Conservation (phyloP, 2,797 vertebrate species). For the Limosa lapponica region DNA sequence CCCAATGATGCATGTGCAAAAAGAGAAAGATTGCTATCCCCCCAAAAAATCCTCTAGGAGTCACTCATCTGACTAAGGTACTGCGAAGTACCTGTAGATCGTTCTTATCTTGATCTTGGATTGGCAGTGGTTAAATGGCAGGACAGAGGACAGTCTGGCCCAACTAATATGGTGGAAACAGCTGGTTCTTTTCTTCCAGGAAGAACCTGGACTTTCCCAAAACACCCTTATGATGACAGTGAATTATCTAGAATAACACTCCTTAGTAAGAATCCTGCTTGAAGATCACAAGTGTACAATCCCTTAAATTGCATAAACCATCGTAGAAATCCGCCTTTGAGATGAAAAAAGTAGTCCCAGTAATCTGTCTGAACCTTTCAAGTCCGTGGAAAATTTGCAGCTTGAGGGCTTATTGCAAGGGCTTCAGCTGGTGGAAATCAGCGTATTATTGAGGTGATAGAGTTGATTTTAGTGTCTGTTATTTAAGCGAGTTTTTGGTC, state of each 20-base stretch:
- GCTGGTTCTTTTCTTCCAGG: background rate
- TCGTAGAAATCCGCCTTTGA: background rate
- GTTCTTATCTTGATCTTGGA: background rate
- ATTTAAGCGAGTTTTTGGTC: background rate
- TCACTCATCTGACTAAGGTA: background rate
- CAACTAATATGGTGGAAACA: background rate
- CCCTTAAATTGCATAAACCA: background rate
- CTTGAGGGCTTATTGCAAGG: background rate
- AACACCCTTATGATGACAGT: background rate
- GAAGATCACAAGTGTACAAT: background rate
- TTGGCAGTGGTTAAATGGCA: background rate
- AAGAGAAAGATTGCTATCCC: background rate
- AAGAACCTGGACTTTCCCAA: background rate
- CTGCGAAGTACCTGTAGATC: background rate
- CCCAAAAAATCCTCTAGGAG: rapidly evolving
- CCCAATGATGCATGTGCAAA: background rate
- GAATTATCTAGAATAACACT: background rate
- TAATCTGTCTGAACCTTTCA: background rate
- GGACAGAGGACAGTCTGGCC: background rate
- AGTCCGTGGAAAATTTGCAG: background rate
- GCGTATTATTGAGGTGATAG: background rate
- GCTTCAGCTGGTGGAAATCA: background rate
- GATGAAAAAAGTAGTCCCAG: background rate
- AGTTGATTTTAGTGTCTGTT: background rate
- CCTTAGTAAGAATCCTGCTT: background rate